A percentile compares a stretch with the other conserved stretches of the same genome.
Evolutionary conservation across 2,113 vertebrate genomes (phyloP).

Genomic region (Varanus salvator): DNA sequence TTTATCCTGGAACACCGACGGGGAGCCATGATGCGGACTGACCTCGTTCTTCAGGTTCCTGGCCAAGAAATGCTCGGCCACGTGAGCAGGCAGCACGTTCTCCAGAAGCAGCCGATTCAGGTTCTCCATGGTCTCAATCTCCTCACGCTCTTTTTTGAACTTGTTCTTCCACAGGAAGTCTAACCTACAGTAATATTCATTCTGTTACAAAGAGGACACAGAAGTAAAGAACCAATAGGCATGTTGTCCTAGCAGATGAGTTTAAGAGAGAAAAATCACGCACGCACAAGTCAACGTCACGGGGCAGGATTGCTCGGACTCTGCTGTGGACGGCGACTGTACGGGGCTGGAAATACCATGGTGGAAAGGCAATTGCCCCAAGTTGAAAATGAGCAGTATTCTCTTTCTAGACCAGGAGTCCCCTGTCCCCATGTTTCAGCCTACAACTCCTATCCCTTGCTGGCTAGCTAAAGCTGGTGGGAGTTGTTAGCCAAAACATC

Average conservation of each 20-base stretch:
- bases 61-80: constrained; percentile 97
- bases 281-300: constrained; percentile 25
- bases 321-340: neutral
- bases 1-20: constrained; percentile 42
- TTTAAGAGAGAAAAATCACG: constrained; percentile 75
- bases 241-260: constrained; percentile 84
- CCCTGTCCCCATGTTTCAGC: too few species aligned
- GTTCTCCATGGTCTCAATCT: constrained; percentile 99
- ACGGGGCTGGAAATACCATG: neutral
- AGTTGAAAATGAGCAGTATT: neutral
- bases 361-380: neutral
- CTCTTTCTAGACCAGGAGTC: too few species aligned
- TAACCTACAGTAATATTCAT: constrained; percentile 99
- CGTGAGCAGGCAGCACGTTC: constrained; percentile 95
- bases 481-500: too few species aligned
- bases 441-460: too few species aligned
- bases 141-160: constrained; percentile 99
- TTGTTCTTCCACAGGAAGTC: constrained; percentile 99
- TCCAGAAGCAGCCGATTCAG: constrained; percentile 96
- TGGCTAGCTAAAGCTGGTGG: too few species aligned
- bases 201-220: constrained; percentile 99
- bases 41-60: constrained; percentile 99
- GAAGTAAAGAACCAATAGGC: constrained; percentile 94
- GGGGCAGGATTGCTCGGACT: neutral
- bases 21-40: constrained; percentile 50